phyloP scores from a whole-genome alignment of 2,888 invertebrate species.

The Rhorus exstirpatorius region DNA sequence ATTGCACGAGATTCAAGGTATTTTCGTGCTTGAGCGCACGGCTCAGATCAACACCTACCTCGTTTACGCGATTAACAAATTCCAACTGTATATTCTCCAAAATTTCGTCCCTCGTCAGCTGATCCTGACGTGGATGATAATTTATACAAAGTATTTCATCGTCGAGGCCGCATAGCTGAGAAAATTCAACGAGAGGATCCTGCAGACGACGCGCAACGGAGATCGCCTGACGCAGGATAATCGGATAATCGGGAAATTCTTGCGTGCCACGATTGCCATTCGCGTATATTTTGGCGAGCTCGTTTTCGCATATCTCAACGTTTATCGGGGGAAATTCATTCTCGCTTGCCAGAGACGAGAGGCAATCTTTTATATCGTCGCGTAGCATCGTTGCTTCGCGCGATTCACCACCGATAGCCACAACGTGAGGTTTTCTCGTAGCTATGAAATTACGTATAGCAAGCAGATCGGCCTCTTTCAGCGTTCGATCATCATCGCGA shows the following conservation, averaged over 20 bases:
- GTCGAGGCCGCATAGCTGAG: conserved; percentile 97
- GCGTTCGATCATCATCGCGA: conserved; percentile 89
- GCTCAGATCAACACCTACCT: conserved; percentile 98
- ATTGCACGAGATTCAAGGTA: conserved; percentile 95
- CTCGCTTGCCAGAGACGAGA: conserved; percentile 91
- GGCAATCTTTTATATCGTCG: conserved; percentile 91
- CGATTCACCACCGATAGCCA: conserved; percentile 95
- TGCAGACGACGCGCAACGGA: conserved; percentile 96
- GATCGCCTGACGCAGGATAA: conserved; percentile 94
- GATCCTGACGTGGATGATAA: conserved; percentile 91
- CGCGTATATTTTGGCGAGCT: conserved; percentile 95
- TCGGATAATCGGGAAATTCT: conserved; percentile 96
- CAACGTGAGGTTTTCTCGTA: conserved; percentile 96
- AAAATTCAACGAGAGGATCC: conserved; percentile 97
- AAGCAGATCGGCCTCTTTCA: conserved; percentile 89
- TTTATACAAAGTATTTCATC: conserved; percentile 97
- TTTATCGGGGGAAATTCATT: conserved; percentile 94
- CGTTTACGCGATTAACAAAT: conserved; percentile 96
- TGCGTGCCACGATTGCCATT: conserved; percentile 94
- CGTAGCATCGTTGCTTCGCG: conserved; percentile 93
- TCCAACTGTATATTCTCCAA: conserved; percentile 94
- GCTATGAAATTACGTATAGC: conserved; percentile 92
- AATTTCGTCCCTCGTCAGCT: conserved; percentile 93
- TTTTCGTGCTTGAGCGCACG: conserved; percentile 94
- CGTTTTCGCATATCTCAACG: conserved; percentile 96